phyloP scores from a whole-genome alignment of 2,113 vertebrate species.

The Triplophysa siluroides region DNA sequence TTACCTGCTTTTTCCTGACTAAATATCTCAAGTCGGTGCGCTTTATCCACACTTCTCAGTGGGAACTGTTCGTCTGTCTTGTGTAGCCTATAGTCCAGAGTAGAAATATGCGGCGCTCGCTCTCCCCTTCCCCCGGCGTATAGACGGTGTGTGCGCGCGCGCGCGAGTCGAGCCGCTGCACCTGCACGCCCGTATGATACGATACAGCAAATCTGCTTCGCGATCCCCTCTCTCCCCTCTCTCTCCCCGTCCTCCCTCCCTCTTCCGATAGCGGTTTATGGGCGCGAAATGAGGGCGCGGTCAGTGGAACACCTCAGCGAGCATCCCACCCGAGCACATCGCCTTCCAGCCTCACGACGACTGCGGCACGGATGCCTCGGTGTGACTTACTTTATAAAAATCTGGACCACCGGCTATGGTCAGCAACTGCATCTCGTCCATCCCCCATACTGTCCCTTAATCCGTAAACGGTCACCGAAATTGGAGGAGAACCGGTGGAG shows the following conservation, averaged over 20 bases:
- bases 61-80: slow-evolving; percentile 2
- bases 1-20: slow-evolving; percentile 3
- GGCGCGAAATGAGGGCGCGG: slow-evolving; percentile 50
- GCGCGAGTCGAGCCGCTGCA: slow-evolving; percentile 46
- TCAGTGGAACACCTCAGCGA: slow-evolving; percentile 55
- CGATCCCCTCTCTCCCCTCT: slow-evolving; percentile 37
- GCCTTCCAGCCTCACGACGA: slow-evolving; percentile 28
- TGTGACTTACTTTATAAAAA: slow-evolving; percentile 38
- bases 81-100: slow-evolving; percentile 44
- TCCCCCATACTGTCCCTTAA: background rate
- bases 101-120: slow-evolving; percentile 49
- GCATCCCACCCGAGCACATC: slow-evolving; percentile 37
- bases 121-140: slow-evolving; percentile 33
- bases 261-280: slow-evolving; percentile 43
- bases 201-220: slow-evolving; percentile 32
- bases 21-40: slow-evolving; percentile 3
- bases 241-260: slow-evolving; percentile 47
- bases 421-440: background rate
- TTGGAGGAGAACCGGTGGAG: background rate
- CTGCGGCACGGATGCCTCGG: slow-evolving; percentile 50
- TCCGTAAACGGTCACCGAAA: background rate
- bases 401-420: slow-evolving; percentile 24
- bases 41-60: slow-evolving; percentile 6
- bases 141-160: slow-evolving; percentile 19
- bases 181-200: slow-evolving; percentile 55